Conservation (phyloP, 2,113 vertebrate genomes). For the Urocolius indicus region DNA sequence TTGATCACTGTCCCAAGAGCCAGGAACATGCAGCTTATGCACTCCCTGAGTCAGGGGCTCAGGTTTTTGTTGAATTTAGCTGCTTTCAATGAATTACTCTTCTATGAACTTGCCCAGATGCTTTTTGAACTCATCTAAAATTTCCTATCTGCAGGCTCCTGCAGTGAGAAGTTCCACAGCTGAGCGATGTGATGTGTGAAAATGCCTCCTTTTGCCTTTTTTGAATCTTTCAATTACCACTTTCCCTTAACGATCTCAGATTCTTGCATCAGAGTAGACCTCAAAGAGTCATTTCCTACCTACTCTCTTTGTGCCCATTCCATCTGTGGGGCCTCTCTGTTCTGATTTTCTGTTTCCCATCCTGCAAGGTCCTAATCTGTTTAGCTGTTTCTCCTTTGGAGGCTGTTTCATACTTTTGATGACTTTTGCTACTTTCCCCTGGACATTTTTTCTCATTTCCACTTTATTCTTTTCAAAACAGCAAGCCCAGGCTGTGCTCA, state of each 20-base stretch:
- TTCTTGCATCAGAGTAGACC: neutral
- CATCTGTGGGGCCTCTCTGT: neutral
- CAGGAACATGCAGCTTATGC: neutral
- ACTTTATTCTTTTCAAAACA: conserved; percentile 5
- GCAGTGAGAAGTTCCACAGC: neutral
- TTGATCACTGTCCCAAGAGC: neutral
- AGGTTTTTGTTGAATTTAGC: neutral
- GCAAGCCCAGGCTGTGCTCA: neutral
- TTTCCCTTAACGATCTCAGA: neutral
- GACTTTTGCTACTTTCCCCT: conserved; percentile 7
- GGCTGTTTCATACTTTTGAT: neutral
- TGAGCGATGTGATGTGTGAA: neutral
- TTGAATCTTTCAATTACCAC: neutral
- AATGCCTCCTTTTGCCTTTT: neutral
- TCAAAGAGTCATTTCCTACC: neutral
- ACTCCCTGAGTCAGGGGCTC: neutral
- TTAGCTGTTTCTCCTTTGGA: neutral
- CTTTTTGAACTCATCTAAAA: neutral
- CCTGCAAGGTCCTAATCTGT: neutral
- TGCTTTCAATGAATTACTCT: neutral
- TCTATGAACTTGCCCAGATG: neutral
- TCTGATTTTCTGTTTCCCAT: neutral
- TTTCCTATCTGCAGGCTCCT: neutral
- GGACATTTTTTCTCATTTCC: neutral
- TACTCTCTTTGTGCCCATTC: neutral